Conservation (phyloP, 2,797 vertebrate genomes). For the Vireo griseus region DNA sequence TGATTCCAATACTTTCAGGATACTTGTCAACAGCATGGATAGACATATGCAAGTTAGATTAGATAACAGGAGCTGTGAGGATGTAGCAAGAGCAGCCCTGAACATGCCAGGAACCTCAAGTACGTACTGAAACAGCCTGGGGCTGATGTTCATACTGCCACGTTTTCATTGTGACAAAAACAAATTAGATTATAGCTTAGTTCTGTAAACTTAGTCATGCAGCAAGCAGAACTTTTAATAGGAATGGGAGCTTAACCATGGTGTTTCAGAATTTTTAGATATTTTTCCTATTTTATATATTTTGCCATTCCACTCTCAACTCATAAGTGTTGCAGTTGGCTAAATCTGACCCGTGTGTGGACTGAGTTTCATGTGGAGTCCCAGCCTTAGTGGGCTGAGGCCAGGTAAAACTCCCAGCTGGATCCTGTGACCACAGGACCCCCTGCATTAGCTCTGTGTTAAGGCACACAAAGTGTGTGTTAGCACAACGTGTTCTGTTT, state of each 20-base stretch:
- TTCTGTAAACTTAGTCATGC: background rate
- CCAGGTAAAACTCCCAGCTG: accelerated
- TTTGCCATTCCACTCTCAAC: background rate
- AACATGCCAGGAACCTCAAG: background rate
- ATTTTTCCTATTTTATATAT: background rate
- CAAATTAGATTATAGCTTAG: background rate
- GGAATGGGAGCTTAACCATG: background rate
- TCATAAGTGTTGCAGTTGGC: background rate
- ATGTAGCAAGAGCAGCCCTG: background rate
- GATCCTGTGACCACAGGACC: background rate
- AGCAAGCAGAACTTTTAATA: background rate
- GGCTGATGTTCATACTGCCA: background rate
- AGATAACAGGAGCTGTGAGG: background rate
- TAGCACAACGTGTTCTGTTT: accelerated
- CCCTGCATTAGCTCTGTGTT: accelerated
- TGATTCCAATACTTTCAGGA: background rate
- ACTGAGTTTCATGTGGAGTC: background rate
- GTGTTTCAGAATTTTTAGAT: background rate
- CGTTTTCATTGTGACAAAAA: background rate
- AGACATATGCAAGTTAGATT: conserved; percentile 2
- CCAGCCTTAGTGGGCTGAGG: background rate
- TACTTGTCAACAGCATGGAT: background rate
- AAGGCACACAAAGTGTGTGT: too few relatives aligned
- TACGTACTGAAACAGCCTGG: background rate
- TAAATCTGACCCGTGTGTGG: accelerated